A percentile compares a stretch with the other conserved stretches of the same genome.
These are phyloP conservation scores for Pelodiscus sinensis DNA, from an alignment of 2,113 vertebrate species.

Conservation along the genomic window DNA sequence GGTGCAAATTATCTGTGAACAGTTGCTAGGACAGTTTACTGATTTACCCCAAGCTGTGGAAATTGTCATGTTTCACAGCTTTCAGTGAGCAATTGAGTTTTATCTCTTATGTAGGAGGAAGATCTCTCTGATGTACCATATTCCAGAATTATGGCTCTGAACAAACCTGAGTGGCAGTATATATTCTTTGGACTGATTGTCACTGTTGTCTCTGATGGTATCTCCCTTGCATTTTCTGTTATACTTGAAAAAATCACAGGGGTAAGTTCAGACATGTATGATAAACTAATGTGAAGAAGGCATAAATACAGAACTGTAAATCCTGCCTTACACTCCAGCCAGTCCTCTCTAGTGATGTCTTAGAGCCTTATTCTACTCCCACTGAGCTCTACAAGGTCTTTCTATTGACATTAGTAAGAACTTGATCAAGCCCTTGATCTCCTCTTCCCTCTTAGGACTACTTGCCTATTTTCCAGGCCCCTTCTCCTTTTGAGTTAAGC, in stretches of 20 bases:
- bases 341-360: not conserved
- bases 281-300: not conserved
- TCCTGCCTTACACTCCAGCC: not conserved
- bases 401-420: not conserved
- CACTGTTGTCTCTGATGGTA: slow-evolving; percentile 71
- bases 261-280: slow-evolving; percentile 48
- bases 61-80: not conserved
- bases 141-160: slow-evolving; percentile 75
- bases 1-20: not conserved
- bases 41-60: not conserved
- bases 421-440: not conserved
- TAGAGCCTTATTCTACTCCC: not conserved
- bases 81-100: slow-evolving; percentile 18
- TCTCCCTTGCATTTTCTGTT: slow-evolving; percentile 76
- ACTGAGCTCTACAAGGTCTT: not conserved
- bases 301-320: not conserved
- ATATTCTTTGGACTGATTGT: slow-evolving; percentile 72
- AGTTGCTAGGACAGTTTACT: not conserved
- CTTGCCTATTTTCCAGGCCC: not conserved
- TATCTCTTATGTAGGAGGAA: slow-evolving; percentile 62
- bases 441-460: not conserved
- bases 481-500: not conserved
- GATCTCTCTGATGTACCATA: slow-evolving; percentile 67
- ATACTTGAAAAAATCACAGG: slow-evolving; percentile 81
- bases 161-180: slow-evolving; percentile 78